phyloP scores from a whole-genome alignment of 2,797 vertebrate species.

The Acridotheres tristis region DNA sequence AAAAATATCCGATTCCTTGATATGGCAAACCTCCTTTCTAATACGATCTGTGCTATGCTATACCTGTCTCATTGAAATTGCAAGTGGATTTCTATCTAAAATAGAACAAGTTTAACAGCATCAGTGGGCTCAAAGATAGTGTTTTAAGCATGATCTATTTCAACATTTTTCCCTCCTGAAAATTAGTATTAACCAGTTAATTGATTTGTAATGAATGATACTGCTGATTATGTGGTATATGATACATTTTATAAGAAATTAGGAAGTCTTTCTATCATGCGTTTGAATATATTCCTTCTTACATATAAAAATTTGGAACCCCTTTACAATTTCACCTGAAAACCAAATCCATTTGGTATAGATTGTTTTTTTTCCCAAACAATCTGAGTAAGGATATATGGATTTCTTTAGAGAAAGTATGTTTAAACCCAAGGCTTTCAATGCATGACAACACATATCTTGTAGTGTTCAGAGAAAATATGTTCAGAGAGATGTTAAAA shows the following conservation, averaged over 20 bases:
- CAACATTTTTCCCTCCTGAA: not conserved
- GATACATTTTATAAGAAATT: not conserved
- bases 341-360: conserved; percentile 76
- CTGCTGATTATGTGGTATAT: not conserved
- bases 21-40: not conserved
- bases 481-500: conserved; percentile 26
- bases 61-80: not conserved
- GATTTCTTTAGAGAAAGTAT: conserved; percentile 55
- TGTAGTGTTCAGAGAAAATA: conserved; percentile 18
- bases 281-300: not conserved
- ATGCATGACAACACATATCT: not conserved
- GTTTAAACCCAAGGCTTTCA: conserved; percentile 58
- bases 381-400: conserved; percentile 73
- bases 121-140: not conserved
- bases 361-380: conserved; percentile 54
- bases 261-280: not conserved
- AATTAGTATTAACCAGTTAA: not conserved
- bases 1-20: not conserved
- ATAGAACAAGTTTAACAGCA: not conserved
- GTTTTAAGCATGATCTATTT: not conserved
- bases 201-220: not conserved
- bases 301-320: conserved; percentile 63
- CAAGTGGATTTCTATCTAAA: not conserved
- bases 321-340: conserved; percentile 66
- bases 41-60: not conserved